A percentile compares a stretch with the other conserved stretches of the same genome.
Evolutionary conservation across 2,113 vertebrate genomes (phyloP).

Genomic region (Periophthalmodon schlosseri): DNA sequence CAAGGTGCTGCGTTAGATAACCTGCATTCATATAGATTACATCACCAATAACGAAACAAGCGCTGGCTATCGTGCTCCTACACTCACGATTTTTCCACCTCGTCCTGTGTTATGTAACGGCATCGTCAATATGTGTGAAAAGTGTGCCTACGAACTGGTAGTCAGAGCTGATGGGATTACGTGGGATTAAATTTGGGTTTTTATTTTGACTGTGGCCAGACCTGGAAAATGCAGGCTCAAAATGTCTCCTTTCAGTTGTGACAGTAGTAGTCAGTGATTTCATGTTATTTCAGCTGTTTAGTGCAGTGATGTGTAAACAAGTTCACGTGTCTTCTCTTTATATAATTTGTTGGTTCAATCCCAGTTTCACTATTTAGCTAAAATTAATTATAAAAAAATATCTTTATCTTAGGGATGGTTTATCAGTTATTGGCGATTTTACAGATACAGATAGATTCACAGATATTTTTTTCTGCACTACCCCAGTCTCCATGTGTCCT

Average conservation of each 20-base stretch:
- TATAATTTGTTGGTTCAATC: too few relatives aligned
- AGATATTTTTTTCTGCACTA: too few relatives aligned
- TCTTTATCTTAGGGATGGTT: too few relatives aligned
- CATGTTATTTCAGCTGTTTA: too few relatives aligned
- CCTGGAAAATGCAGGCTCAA: not conserved
- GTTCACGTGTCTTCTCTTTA: too few relatives aligned
- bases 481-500: too few relatives aligned
- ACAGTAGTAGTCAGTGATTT: not conserved
- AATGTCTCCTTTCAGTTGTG: not conserved
- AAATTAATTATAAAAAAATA: too few relatives aligned
- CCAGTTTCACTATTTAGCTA: too few relatives aligned
- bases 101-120: not conserved
- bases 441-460: too few relatives aligned
- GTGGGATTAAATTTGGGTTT: not conserved
- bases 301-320: too few relatives aligned
- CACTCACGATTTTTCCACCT: not conserved
- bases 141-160: conserved; percentile 1
- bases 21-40: not conserved
- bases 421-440: too few relatives aligned
- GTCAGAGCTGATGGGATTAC: not conserved
- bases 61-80: not conserved
- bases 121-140: conserved; percentile 1
- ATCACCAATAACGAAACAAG: not conserved
- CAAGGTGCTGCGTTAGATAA: not conserved
- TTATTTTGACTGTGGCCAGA: not conserved